Percentiles rank a stretch among this genome's conserved stretches.
phyloP scores from a whole-genome alignment of 1,140 invertebrate species.

The Drosophila ficusphila region DNA sequence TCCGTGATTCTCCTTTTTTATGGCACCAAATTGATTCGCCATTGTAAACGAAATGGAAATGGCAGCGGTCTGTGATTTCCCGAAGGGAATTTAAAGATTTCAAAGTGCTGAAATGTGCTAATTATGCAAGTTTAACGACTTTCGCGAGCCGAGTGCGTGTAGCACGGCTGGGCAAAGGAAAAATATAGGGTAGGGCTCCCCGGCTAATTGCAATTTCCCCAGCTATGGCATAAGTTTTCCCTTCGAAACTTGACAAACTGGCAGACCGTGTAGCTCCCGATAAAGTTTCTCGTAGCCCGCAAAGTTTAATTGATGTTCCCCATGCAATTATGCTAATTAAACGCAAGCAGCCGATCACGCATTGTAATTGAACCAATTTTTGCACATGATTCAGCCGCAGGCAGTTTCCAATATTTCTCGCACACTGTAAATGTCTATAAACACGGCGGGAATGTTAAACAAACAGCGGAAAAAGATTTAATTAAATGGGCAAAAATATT shows the following conservation, averaged over 20 bases:
- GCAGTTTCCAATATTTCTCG: constrained; percentile 18
- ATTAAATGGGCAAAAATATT: constrained; percentile 58
- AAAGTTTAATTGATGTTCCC: constrained; percentile 56
- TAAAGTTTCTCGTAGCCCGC: constrained; percentile 28
- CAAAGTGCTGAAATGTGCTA: constrained; percentile 12
- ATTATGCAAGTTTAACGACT: constrained; percentile 56
- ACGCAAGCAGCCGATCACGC: constrained; percentile 26
- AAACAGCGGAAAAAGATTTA: constrained; percentile 32
- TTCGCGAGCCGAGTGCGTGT: constrained; percentile 36
- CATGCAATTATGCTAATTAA: constrained; percentile 64
- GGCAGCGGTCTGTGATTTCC: constrained; percentile 13
- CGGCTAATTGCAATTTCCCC: constrained; percentile 58
- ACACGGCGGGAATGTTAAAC: constrained; percentile 14
- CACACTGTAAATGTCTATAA: constrained; percentile 36
- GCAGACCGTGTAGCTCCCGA: constrained; percentile 39
- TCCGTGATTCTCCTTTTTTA: constrained; percentile 7
- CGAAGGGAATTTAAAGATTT: constrained; percentile 5
- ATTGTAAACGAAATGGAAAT: constrained; percentile 34
- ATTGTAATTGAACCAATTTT: constrained; percentile 22
- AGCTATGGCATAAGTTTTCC: constrained; percentile 51
- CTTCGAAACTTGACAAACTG: constrained; percentile 40
- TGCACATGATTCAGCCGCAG: constrained; percentile 10
- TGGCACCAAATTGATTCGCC: constrained; percentile 43
- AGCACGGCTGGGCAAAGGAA: constrained; percentile 14
- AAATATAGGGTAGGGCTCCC: constrained; percentile 3